A percentile compares a stretch with the other conserved stretches of the same genome.
Evolutionary conservation across 2,113 vertebrate genomes (phyloP).

Genomic region (Felis chaus): DNA sequence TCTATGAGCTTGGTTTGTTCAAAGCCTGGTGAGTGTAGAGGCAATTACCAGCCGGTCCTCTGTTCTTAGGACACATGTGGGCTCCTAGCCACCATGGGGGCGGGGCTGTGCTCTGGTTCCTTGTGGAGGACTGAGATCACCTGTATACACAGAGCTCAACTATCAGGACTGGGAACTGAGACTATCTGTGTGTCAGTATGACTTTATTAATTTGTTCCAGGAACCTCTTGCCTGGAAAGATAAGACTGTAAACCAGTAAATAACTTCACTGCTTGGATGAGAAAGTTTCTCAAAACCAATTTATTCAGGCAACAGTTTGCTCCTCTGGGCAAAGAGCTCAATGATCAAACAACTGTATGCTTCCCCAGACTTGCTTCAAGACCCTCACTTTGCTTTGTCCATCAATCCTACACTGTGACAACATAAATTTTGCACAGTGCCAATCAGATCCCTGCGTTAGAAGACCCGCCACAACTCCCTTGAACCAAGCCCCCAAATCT

Average conservation of each 20-base stretch:
- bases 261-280: background rate
- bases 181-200: background rate
- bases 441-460: background rate
- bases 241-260: conserved; percentile 14
- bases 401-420: background rate
- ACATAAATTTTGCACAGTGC: background rate
- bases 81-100: accelerated
- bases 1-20: background rate
- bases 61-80: background rate
- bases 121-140: background rate
- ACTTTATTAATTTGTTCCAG: background rate
- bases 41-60: background rate
- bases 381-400: background rate
- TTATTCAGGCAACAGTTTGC: background rate
- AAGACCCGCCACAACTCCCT: background rate
- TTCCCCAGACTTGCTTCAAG: background rate
- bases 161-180: background rate
- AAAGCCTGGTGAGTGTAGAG: background rate
- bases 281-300: conserved; percentile 11
- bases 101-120: background rate
- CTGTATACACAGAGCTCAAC: background rate
- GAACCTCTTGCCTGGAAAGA: conserved; percentile 7
- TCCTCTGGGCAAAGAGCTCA: background rate
- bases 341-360: background rate
- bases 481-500: background rate